Base-by-base conservation (phyloP, 2,797 vertebrate species). In the Saxicola maurus region DNA sequence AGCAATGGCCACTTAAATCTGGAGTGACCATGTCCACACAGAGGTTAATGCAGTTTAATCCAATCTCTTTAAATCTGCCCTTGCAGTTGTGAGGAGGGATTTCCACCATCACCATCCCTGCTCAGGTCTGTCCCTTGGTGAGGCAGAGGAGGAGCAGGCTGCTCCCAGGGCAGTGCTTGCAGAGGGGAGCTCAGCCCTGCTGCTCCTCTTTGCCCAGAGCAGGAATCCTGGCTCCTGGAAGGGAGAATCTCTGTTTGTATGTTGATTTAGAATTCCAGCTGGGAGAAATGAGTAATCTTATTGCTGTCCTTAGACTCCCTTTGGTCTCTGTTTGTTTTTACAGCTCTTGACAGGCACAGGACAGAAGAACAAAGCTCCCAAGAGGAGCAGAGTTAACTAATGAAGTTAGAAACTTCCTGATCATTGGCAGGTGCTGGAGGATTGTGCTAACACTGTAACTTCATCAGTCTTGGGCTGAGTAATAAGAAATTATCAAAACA, bases 1-100 rank as follows among this genome's bases (percentile, higher is more conserved):
- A 94, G 89, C 76, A 72, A 92, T 72, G 86, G 74, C 77, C 67
- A 59, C 87, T 89, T 62, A 51, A 92, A 91, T 91, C 82, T 59
- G 80, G 87, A 76, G 64, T 79, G 85, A 86, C 62, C 31, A 2
- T 11, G 89, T 91, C 91, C 82, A 83, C 82, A 49, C 67, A 49
- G 82, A 89, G 82, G 87, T 81, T 89, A 93, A 91, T 52, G 45
- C 85, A 81, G 79, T 57, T 90, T 68, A 85, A 89, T 30, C 25
- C 73, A 67, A 43, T 72, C 69, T 31, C 85, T 94, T 77, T 37
- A 61, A 64, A 82, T 42, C 49, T 57, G 27, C 25, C 33, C 61
- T 64, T 1, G 6, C 45, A 52, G 49, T 17, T 16, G 12, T 3
- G 8, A 51, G 69, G 48, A 71, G 37, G 66, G 73, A 82, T 89